Evolutionary conservation across 2,113 vertebrate genomes (phyloP), one percentile per base, ranked within the genome.

Genomic region (Mobula birostris): DNA sequence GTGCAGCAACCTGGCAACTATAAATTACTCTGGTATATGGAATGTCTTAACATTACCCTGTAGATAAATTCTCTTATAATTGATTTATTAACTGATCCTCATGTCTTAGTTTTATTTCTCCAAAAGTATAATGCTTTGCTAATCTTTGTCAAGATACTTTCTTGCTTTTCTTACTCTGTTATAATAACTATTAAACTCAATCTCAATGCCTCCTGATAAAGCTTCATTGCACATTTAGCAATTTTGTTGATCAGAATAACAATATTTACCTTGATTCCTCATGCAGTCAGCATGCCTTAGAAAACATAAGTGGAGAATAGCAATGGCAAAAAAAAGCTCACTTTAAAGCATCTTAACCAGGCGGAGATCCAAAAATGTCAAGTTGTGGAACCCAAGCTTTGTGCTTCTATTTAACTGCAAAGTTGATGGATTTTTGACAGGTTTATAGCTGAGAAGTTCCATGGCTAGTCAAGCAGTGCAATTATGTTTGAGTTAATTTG

Each of bases 401-500:
- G 97, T 96, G 97, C 98, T 97, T 98, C 97, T 97, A 97, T 98
- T 98, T 97, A 98, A 97, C 97, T 96, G 97, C 95, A 96, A 95
- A 96, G 96, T 95, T 97, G 98, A 98, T 97, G 98, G 97, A 96
- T 97, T 96, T 97, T 97, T 96, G 98, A 98, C 98, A 98, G 98
- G 96, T 98, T 99, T 98, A 98, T 97, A 96, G 97, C 97, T 97
- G 95, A 95, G 95, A 94, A 97, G 96, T 96, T 98, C 98, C 97
- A 97, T 97, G 97, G 97, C 97, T 97, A 96, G 97, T 98, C 98
- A 97, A 96, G 98, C 97, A 95, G 97, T 95, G 97, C 98, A 97
- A 97, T 98, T 98, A 98, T 96, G 97, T 96, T 95, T 96, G 97
- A 97, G 96, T 97, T 98, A 97, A 98, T 98, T 98, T 98, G 98